Evolutionary conservation across 2,797 vertebrate species (phyloP).

Genomic region (Masticophis lateralis): DNA sequence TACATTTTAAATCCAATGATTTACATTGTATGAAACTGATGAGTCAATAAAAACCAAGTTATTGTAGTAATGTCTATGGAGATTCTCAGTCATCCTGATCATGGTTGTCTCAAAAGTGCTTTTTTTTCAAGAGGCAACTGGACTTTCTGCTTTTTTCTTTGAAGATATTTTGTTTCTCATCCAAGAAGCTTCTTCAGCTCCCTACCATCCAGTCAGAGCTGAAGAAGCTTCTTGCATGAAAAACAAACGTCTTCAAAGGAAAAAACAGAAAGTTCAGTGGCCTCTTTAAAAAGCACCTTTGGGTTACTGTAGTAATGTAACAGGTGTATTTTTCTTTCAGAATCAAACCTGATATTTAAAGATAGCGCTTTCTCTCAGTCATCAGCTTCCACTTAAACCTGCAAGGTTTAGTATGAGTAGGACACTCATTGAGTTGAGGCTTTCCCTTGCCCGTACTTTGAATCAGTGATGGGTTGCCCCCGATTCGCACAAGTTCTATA

Average conservation of each 20-base stretch:
- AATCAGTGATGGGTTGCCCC: background rate
- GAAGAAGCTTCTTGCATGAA: no score
- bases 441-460: background rate
- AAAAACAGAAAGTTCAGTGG: background rate
- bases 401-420: background rate
- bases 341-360: background rate
- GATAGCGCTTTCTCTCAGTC: background rate
- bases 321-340: background rate
- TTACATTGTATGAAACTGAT: background rate
- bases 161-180: no score
- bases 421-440: background rate
- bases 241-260: background rate
- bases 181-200: no score
- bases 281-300: background rate
- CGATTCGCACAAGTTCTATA: no score
- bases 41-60: background rate
- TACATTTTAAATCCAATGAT: conserved; percentile 1
- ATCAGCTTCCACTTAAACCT: background rate
- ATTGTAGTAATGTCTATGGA: background rate
- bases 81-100: background rate
- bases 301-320: background rate
- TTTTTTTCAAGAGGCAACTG: background rate
- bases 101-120: background rate
- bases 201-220: no score
- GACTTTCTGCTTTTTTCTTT: no score